Percentiles rank a stretch among this genome's conserved stretches.
phyloP scores from a whole-genome alignment of 2,797 vertebrate genomes.

The Characodon lateralis region DNA sequence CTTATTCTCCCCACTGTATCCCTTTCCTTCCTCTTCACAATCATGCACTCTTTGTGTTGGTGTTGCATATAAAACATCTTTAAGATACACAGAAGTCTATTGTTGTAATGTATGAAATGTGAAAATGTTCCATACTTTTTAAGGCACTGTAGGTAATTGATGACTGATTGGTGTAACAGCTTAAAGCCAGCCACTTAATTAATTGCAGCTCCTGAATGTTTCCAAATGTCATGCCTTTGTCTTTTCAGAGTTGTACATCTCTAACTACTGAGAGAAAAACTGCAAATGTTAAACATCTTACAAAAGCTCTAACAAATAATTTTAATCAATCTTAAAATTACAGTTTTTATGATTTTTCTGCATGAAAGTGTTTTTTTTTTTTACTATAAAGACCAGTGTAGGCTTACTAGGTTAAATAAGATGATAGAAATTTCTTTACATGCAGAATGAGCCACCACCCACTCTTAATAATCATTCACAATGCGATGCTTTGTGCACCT shows the following conservation, averaged over 20 bases:
- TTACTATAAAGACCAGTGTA: neutral
- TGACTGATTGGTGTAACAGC: neutral
- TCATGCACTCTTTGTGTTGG: neutral
- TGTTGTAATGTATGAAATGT: neutral
- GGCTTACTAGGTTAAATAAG: neutral
- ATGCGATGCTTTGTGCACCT: neutral
- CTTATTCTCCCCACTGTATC: neutral
- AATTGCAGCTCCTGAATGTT: neutral
- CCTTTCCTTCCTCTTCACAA: neutral
- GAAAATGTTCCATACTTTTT: neutral
- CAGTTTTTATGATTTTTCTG: neutral
- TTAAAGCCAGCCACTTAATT: neutral
- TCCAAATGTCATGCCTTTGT: neutral
- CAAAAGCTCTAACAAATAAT: too few relatives aligned
- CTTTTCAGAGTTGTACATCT: neutral
- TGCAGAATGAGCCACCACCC: slow-evolving; percentile 4
- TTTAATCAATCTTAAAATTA: neutral
- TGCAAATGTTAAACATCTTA: neutral
- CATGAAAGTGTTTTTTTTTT: neutral
- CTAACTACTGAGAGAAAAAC: neutral
- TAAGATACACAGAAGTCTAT: neutral
- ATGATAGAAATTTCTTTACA: slow-evolving; percentile 6
- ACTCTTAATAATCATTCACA: slow-evolving; percentile 9
- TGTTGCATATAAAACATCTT: neutral
- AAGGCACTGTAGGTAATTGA: neutral